phyloP scores from a whole-genome alignment of 2,113 vertebrate species.

The Piprites chloris region DNA sequence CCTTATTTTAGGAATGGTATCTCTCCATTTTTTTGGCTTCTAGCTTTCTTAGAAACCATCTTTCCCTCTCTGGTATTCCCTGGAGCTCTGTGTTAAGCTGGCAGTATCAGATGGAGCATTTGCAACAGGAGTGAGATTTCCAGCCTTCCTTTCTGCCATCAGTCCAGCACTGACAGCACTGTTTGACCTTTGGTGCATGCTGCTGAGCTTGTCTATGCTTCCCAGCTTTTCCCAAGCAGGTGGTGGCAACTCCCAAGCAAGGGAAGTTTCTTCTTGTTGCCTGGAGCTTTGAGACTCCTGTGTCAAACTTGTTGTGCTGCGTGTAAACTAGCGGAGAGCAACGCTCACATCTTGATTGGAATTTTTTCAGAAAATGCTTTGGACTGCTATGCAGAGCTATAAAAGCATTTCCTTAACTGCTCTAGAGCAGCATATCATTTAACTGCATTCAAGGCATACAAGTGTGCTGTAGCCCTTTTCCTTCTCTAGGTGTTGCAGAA shows the following conservation, averaged over 20 bases:
- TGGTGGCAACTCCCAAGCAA: neutral
- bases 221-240: neutral
- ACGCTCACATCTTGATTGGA: neutral
- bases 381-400: neutral
- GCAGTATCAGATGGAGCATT: neutral
- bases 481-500: neutral
- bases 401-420: neutral
- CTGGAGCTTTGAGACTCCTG: neutral
- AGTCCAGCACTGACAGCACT: neutral
- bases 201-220: neutral
- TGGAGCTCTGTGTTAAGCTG: neutral
- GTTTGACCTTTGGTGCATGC: neutral
- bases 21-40: neutral
- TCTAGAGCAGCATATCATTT: neutral
- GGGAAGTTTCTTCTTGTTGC: neutral
- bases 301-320: fast-evolving
- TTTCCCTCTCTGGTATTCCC: neutral
- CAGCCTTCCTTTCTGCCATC: neutral
- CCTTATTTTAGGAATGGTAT: neutral
- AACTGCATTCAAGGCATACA: neutral
- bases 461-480: neutral
- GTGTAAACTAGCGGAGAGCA: neutral
- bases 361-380: neutral
- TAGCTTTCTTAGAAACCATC: neutral
- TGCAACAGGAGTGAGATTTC: neutral